These are phyloP conservation scores for Podarcis siculus DNA, from an alignment of 2,797 vertebrate genomes.

Conservation along the genomic window DNA sequence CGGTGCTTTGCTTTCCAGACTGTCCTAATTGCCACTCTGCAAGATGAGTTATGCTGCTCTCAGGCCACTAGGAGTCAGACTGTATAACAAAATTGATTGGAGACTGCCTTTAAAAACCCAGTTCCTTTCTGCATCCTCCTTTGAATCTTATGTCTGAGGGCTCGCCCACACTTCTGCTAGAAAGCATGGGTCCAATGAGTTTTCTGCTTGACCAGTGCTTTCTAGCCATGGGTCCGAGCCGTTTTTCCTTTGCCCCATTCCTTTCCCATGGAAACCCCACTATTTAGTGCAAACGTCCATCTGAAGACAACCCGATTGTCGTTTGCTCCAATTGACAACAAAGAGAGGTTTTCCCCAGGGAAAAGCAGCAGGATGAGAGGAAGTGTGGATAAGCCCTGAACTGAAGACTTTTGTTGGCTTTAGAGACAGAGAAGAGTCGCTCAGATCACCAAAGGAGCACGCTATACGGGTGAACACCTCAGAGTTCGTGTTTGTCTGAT, in stretches of 20 bases:
- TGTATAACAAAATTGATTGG: not conserved
- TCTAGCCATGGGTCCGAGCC: too few species aligned
- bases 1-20: not conserved
- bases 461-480: not conserved
- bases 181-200: too few species aligned
- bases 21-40: not conserved
- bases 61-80: not conserved
- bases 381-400: too few species aligned
- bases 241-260: too few species aligned
- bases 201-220: too few species aligned
- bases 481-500: not conserved
- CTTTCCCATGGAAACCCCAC: too few species aligned
- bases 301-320: too few species aligned
- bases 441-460: not conserved
- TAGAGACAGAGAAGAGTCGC: not conserved
- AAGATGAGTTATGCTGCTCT: not conserved
- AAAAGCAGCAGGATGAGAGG: too few species aligned
- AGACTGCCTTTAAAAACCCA: not conserved
- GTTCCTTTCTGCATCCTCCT: not conserved
- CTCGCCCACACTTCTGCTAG: too few species aligned
- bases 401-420: not conserved
- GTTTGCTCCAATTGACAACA: too few species aligned
- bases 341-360: too few species aligned
- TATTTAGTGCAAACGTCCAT: too few species aligned
- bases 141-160: not conserved